These are phyloP conservation scores for Hemitrygon akajei DNA, from an alignment of 2,797 vertebrate species.

Conservation along the genomic window DNA sequence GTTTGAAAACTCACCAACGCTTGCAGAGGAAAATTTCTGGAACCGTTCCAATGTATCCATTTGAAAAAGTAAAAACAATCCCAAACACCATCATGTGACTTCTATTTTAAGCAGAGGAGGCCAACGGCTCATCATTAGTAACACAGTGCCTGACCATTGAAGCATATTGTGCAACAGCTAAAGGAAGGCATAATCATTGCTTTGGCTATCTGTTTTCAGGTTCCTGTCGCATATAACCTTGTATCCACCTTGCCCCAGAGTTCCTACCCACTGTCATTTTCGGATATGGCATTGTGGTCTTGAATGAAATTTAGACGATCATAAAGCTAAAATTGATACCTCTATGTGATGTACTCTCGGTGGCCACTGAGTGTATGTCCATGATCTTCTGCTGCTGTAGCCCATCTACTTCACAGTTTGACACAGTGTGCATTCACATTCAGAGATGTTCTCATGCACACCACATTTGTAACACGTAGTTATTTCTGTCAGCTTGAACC, in stretches of 20 bases:
- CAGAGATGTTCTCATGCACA: too few relatives aligned
- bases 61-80: slow-evolving; percentile 15
- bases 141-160: not conserved
- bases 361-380: too few relatives aligned
- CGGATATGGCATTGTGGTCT: not conserved
- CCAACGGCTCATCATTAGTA: slow-evolving; percentile 2
- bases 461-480: too few relatives aligned
- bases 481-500: too few relatives aligned
- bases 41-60: slow-evolving; percentile 16
- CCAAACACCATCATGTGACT: slow-evolving; percentile 4
- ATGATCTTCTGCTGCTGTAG: too few relatives aligned
- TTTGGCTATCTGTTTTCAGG: not conserved
- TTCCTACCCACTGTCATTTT: not conserved
- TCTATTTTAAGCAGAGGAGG: not conserved
- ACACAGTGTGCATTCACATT: too few relatives aligned
- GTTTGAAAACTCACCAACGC: not conserved
- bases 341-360: too few relatives aligned
- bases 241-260: not conserved
- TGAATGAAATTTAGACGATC: slow-evolving; percentile 1
- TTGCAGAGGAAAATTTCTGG: not conserved
- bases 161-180: not conserved
- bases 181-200: not conserved
- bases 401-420: too few relatives aligned
- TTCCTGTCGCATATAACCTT: not conserved
- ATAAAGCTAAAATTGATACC: too few relatives aligned